Percentiles rank a stretch among this genome's conserved stretches.
phyloP scores from a whole-genome alignment of 2,888 invertebrate species.

The Ichneumoninae sp. region DNA sequence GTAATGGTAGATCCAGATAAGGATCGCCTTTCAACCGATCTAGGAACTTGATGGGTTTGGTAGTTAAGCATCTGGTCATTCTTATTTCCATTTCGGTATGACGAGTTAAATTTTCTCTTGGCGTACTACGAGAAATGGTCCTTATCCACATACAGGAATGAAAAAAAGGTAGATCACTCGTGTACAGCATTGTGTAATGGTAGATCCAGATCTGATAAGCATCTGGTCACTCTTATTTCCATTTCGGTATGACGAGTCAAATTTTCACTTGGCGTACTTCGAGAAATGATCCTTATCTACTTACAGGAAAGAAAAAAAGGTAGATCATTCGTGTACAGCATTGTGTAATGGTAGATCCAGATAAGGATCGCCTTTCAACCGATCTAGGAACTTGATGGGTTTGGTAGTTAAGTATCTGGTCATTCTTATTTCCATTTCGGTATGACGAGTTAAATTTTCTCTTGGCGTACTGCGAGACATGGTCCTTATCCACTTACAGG shows the following conservation, averaged over 20 bases:
- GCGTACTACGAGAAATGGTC: neutral
- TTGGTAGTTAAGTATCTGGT: no score
- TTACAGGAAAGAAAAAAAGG: constrained; percentile 1
- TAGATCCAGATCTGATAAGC: no score
- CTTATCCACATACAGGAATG: neutral
- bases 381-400: no score
- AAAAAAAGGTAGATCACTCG: constrained; percentile 5
- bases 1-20: neutral
- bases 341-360: neutral
- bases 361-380: no score
- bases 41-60: no score
- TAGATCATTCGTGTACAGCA: constrained; percentile 3
- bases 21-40: neutral
- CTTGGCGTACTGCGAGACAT: neutral
- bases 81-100: neutral
- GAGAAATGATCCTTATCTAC: no score
- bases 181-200: no score
- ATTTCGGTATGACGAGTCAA: no score
- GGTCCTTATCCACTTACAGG: neutral
- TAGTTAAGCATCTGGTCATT: neutral
- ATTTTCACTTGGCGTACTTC: no score
- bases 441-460: neutral
- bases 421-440: neutral
- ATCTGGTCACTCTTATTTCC: no score
- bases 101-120: neutral